Conservation (phyloP, 2,113 vertebrate genomes). For the Plectropomus leopardus region DNA sequence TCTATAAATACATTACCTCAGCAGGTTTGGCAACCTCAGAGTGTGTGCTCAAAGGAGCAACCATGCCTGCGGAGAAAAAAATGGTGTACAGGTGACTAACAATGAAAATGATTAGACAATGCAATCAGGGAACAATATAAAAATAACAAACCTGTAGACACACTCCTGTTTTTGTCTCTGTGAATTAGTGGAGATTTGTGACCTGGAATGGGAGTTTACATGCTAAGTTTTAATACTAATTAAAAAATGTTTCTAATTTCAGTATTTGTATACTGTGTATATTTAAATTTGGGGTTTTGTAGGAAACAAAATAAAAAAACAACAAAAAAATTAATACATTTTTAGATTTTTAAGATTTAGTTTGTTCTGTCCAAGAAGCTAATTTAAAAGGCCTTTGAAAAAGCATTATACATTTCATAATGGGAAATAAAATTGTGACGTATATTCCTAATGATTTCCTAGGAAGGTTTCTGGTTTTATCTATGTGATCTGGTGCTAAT, state of each 20-base stretch:
- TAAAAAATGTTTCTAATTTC: too few species aligned
- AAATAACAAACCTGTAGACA: too few species aligned
- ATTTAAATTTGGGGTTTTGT: neutral
- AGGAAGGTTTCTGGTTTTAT: too few species aligned
- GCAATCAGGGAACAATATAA: neutral
- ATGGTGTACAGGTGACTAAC: neutral
- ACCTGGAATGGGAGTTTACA: neutral
- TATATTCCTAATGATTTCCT: too few species aligned
- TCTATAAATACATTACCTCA: slow-evolving; percentile 71
- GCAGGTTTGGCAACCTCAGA: slow-evolving; percentile 49
- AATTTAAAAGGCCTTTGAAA: neutral
- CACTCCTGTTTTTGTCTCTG: neutral
- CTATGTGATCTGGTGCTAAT: too few species aligned
- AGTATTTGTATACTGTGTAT: neutral
- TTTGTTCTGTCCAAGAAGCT: neutral
- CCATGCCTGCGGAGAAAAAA: slow-evolving; percentile 83
- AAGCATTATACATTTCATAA: neutral
- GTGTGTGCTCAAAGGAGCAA: slow-evolving; percentile 24
- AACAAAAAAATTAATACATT: too few species aligned
- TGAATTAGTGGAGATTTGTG: neutral
- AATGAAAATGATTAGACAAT: neutral
- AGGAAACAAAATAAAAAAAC: slow-evolving; percentile 1
- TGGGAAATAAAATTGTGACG: neutral
- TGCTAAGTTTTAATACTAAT: neutral
- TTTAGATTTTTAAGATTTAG: neutral